Conservation (phyloP, 2,888 invertebrate species). For the Phalera bucephala region DNA sequence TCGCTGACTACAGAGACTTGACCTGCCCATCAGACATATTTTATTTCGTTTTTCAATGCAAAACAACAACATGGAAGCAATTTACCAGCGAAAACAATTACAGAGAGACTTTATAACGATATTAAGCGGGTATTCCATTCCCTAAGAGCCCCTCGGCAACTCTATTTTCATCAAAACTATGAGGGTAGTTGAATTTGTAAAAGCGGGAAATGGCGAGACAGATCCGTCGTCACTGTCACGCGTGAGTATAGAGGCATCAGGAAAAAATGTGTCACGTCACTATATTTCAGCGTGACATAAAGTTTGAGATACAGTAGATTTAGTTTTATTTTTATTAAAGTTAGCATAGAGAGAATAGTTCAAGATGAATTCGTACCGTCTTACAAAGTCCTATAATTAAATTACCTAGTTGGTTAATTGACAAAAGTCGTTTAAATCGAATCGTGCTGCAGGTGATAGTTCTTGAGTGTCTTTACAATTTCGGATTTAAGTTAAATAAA, state of each 20-base stretch:
- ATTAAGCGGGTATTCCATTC: conserved; percentile 76
- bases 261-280: conserved; percentile 68
- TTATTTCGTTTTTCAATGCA: too few species aligned
- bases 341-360: too few species aligned
- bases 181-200: conserved; percentile 72
- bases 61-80: conserved; percentile 34
- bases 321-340: conserved; percentile 2
- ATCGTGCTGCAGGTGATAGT: too few species aligned
- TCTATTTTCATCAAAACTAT: conserved; percentile 64
- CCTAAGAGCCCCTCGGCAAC: conserved; percentile 64
- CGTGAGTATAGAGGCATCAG: conserved; percentile 60
- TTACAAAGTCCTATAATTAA: too few species aligned
- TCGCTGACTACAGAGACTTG: too few species aligned
- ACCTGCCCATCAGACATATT: too few species aligned
- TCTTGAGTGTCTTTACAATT: too few species aligned
- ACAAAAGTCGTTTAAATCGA: too few species aligned
- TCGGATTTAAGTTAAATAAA: too few species aligned
- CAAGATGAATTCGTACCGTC: too few species aligned
- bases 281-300: conserved; percentile 63
- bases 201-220: conserved; percentile 75
- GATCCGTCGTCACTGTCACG: conserved; percentile 75
- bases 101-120: conserved; percentile 62
- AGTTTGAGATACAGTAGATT: conserved; percentile 25
- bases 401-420: too few species aligned
- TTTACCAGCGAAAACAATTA: conserved; percentile 59